Percentiles rank a stretch among this genome's conserved stretches.
These are phyloP conservation scores for Pogonocichla stellata DNA, from an alignment of 2,113 vertebrate species.

Conservation along the genomic window DNA sequence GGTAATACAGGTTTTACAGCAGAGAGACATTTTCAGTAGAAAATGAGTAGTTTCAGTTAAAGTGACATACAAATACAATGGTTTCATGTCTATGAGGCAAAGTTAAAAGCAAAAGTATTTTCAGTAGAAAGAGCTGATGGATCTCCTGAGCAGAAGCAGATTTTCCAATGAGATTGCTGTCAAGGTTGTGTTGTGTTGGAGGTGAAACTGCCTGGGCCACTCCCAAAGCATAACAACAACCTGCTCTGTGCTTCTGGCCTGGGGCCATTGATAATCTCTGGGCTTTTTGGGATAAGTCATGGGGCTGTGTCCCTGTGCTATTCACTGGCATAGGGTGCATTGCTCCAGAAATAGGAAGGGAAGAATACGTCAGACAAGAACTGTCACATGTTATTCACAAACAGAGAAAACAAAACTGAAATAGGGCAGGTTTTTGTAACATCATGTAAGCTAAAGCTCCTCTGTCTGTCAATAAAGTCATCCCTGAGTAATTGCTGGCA, in stretches of 20 bases:
- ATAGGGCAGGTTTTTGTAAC: background rate
- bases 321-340: background rate
- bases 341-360: constrained; percentile 21
- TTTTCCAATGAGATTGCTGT: background rate
- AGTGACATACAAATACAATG: background rate
- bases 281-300: background rate
- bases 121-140: background rate
- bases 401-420: constrained; percentile 5
- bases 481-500: background rate
- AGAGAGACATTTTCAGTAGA: background rate
- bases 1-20: background rate
- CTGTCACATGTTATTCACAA: background rate
- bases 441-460: background rate
- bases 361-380: background rate
- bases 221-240: background rate
- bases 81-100: background rate
- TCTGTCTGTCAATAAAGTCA: background rate
- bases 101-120: background rate
- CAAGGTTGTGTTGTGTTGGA: background rate
- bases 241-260: background rate
- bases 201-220: background rate
- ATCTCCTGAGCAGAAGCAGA: background rate
- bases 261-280: background rate
- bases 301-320: background rate
- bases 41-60: background rate